These are phyloP conservation scores for Epistrophe grossulariae DNA, from an alignment of 2,888 invertebrate genomes.

Conservation along the genomic window DNA sequence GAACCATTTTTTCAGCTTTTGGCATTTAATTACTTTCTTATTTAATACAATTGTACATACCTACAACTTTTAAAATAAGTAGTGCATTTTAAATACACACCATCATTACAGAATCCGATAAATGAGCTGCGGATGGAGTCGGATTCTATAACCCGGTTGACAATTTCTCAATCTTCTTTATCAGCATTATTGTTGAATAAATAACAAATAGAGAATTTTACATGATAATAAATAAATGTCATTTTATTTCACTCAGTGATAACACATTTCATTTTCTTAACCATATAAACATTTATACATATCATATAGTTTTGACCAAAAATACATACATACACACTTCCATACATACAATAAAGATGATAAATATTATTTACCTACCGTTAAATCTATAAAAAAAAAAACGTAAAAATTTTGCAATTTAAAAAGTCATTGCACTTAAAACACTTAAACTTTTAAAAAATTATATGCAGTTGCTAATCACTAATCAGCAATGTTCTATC, in stretches of 20 bases:
- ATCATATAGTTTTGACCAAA: not conserved
- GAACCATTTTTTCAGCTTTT: too few species aligned
- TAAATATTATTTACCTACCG: not conserved
- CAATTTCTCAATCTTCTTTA: too few species aligned
- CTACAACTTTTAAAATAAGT: too few species aligned
- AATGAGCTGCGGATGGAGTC: too few species aligned
- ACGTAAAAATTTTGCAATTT: not conserved
- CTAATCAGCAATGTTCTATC: not conserved
- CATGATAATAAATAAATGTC: not conserved
- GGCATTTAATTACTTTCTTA: too few species aligned
- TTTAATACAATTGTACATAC: too few species aligned
- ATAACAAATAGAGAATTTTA: not conserved
- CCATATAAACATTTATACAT: not conserved
- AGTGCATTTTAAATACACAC: too few species aligned
- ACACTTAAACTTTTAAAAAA: not conserved
- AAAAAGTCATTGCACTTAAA: slow-evolving; percentile 19
- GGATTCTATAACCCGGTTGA: too few species aligned
- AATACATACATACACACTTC: not conserved
- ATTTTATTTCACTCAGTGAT: slow-evolving; percentile 57
- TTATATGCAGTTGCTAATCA: not conserved
- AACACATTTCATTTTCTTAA: slow-evolving; percentile 21
- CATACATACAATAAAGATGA: not conserved
- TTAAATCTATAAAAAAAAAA: not conserved
- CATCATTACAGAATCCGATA: too few species aligned
- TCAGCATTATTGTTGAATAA: not conserved